Base-by-base conservation (phyloP, 2,113 vertebrate species). In the Lagenorhynchus albirostris region DNA sequence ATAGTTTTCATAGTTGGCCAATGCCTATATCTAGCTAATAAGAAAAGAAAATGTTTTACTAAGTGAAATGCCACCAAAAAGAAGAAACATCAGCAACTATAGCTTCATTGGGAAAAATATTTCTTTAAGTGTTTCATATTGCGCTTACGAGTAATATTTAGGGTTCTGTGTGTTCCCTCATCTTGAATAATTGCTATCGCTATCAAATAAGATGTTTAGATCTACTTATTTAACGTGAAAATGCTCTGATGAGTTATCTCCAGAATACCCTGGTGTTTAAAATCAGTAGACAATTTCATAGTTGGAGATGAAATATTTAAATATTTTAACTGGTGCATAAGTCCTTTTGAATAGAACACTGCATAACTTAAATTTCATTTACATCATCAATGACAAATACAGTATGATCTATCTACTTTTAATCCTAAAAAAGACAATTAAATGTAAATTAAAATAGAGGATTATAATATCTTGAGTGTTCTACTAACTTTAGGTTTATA, bases 21-120 rank as follows among this genome's bases (percentile, higher is more conserved):
- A 73, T 96, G n/a, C 6, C 6, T 89, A 92, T 96, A 85, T 80
- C 73, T 76, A 65, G 71, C 73, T 88, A 53, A 89, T 95, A 33
- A 86, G 85, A 98, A 91, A 94, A 97, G 96, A 93, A 76, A 97
- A 67, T 80, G 60, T 97, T 97, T 98, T 91, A 93, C 93, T 91
- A 71, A 71, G 47, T 98, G 95, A 76, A 94, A 98, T 80, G 47
- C 94, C 33, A 6, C 70, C 88, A 71, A 71, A 94, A 97, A 77
- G 38, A 92, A 97, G 94, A 97, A 89, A 97, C 44, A 47, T 73
- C 58, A n/a, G 73, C 85, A 95, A 97, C 83, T 80, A 84, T 97
- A 86, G 33, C 50, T 97, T 81, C 58, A 47, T 70, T 97, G 96
- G 29, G 79, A 83, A 89, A 97, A 94, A 96, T 50, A 86, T 53